Evolutionary conservation across 2,113 vertebrate genomes (phyloP).

Genomic region (Alligator sinensis): DNA sequence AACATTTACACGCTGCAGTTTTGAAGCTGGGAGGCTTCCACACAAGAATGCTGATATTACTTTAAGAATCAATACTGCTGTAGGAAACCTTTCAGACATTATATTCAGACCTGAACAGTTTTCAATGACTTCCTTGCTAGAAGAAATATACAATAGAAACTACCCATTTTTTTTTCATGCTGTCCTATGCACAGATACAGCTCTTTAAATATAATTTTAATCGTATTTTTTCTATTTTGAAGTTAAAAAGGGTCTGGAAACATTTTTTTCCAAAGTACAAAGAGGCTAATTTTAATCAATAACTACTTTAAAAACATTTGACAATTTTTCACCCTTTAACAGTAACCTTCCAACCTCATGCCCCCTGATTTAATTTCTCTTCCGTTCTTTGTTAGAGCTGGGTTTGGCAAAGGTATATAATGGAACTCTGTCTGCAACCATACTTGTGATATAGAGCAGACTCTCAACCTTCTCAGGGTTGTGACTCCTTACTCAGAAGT

Average conservation of each 20-base stretch:
- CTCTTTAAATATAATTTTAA: background rate
- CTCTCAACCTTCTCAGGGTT: background rate
- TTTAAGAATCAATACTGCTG: background rate
- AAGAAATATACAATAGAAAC: constrained; percentile 42
- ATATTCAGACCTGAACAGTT: constrained; percentile 47
- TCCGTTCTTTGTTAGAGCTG: background rate
- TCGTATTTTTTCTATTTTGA: background rate
- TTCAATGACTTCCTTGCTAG: constrained; percentile 55
- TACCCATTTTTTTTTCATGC: background rate
- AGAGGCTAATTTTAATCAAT: background rate
- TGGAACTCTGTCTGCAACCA: background rate
- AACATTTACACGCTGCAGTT: background rate
- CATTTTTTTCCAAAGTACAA: background rate
- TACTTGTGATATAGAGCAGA: background rate
- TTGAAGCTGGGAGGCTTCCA: background rate
- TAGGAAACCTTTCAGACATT: constrained; percentile 39
- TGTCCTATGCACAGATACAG: background rate
- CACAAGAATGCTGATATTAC: background rate
- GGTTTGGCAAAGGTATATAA: background rate
- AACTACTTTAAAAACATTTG: background rate
- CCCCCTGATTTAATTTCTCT: constrained; percentile 17
- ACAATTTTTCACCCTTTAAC: background rate
- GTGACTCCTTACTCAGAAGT: background rate
- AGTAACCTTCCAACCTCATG: constrained; percentile 14
- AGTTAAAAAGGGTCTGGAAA: background rate